Evolutionary conservation across 2,797 vertebrate species (phyloP).

Genomic region (Sus cebifrons): DNA sequence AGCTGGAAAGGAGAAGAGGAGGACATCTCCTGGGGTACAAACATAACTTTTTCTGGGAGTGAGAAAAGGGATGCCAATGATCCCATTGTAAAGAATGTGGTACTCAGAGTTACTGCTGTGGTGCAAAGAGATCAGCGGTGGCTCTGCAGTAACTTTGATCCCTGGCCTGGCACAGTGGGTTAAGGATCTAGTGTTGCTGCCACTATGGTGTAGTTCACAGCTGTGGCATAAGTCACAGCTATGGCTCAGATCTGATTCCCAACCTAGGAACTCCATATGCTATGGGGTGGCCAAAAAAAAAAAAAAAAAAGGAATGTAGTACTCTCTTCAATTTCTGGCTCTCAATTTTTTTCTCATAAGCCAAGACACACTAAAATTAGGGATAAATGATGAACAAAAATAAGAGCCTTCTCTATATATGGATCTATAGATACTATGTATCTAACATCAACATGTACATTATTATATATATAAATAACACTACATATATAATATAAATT

Average conservation of each 20-base stretch:
- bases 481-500: neutral
- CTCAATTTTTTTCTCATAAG: neutral
- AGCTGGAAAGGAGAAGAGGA: neutral
- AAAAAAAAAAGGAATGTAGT: neutral
- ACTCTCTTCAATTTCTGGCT: neutral
- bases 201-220: too few relatives aligned
- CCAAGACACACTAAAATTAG: neutral
- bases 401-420: neutral
- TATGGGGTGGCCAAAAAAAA: too few relatives aligned
- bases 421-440: neutral
- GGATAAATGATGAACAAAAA: neutral
- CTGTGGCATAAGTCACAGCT: too few relatives aligned
- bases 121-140: too few relatives aligned
- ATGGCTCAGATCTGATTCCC: too few relatives aligned
- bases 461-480: neutral
- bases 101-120: too few relatives aligned
- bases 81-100: neutral
- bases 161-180: too few relatives aligned
- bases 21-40: neutral
- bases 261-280: too few relatives aligned
- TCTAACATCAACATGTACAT: neutral
- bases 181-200: too few relatives aligned
- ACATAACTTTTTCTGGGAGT: neutral
- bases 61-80: too few relatives aligned
- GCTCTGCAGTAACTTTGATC: too few relatives aligned